Evolutionary conservation across 2,113 vertebrate genomes (phyloP), one percentile per base, ranked within the genome.

Genomic region (Eclectus roratus): DNA sequence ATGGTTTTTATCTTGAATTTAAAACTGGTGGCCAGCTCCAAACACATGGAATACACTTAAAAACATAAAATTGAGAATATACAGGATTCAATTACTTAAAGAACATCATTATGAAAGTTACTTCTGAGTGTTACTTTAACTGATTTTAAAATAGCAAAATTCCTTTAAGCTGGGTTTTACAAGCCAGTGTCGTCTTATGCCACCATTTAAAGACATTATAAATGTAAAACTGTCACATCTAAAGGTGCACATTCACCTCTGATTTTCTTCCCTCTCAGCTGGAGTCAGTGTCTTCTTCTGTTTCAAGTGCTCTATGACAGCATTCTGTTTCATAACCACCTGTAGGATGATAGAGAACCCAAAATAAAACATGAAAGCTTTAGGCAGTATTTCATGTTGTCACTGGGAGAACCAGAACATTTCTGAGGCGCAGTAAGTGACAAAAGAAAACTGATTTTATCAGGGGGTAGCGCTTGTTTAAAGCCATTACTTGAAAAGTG

Each of bases 181-280:
- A 91, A 68, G 80, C 2, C 16, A 47, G 10, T 17, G 33, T 58
- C 83, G 41, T 39, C 29, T 55, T 68, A 66, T 17, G 29, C 24
- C 6, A 73, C 17, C 18, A 73, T 21, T 44, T 76, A 44, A 77
- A 68, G 18, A 56, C 6, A 18, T 5, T 31, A 46, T 6, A 44
- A 50, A 66, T 8, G 4, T 31, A 61, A 58, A 78, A 78, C 39
- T 37, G 80, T 39, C 20, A 46, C 15, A 49, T 63, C 46, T 86
- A 77, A 2, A 17, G 31, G 63, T 43, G n/a, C 76, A 80, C 70
- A 93, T 97, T 97, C 97, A 99, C 99, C 99, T 99, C 97, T 99
- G 99, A 97, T 99, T 99, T 97, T 99, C 99, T 95, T 99, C 99
- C 80, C 99, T 98, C 94, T 99, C 99, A 37, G 98, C 98, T 85